phyloP scores from a whole-genome alignment of 2,797 vertebrate genomes.

The Poeciliopsis infans region DNA sequence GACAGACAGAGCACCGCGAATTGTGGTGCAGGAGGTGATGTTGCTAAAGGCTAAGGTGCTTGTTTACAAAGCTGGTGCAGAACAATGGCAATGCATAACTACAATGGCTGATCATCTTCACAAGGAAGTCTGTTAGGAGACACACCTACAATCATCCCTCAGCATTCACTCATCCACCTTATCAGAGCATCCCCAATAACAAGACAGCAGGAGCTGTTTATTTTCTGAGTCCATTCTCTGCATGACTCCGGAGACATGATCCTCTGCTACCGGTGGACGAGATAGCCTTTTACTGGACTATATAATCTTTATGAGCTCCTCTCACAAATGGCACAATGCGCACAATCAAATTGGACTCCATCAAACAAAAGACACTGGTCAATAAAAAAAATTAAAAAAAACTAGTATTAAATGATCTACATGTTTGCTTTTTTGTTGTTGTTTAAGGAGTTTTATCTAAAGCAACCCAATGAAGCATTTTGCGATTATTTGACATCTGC shows the following conservation, averaged over 20 bases:
- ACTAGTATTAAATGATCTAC: constrained; percentile 30
- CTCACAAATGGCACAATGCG: constrained; percentile 56
- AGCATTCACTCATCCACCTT: constrained; percentile 55
- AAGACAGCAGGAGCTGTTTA: constrained; percentile 67
- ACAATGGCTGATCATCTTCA: constrained; percentile 45
- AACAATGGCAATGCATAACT: constrained; percentile 56
- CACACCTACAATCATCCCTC: constrained; percentile 60
- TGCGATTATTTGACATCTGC: constrained; percentile 38
- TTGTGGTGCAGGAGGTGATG: constrained; percentile 53
- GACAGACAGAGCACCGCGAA: constrained; percentile 56
- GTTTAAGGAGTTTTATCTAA: constrained; percentile 19
- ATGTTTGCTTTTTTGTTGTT: constrained; percentile 2
- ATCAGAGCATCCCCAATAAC: constrained; percentile 65
- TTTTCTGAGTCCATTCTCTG: constrained; percentile 65
- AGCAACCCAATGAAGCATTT: constrained; percentile 35
- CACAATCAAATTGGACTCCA: constrained; percentile 59
- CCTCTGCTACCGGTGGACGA: constrained; percentile 62
- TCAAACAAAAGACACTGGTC: constrained; percentile 54
- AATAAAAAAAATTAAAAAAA: constrained; percentile 10
- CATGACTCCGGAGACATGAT: constrained; percentile 62
- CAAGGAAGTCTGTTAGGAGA: constrained; percentile 60
- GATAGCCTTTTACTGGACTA: constrained; percentile 69
- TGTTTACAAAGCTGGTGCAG: constrained; percentile 41
- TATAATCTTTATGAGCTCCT: constrained; percentile 70
- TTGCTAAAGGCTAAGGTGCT: constrained; percentile 46